Evolutionary conservation across 2,888 invertebrate species (phyloP).

Genomic region (Euclidia mi): DNA sequence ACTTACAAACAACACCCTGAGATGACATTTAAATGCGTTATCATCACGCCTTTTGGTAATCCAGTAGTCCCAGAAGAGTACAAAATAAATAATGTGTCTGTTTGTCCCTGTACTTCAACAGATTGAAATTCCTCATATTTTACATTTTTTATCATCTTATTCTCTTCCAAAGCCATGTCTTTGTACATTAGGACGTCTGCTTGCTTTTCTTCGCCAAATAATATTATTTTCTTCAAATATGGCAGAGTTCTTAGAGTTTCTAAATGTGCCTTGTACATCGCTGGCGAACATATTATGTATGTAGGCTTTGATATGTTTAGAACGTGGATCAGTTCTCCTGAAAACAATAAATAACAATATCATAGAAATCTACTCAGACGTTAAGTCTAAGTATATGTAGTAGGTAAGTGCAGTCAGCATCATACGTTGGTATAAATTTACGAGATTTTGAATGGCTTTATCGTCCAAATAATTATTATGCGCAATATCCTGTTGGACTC

Average conservation of each 20-base stretch:
- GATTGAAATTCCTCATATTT: slow-evolving; percentile 65
- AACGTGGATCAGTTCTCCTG: slow-evolving; percentile 77
- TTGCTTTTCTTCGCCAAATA: slow-evolving; percentile 65
- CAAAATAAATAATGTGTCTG: slow-evolving; percentile 68
- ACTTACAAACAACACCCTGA: slow-evolving; percentile 67
- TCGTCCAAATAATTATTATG: too few relatives aligned
- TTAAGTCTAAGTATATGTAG: too few relatives aligned
- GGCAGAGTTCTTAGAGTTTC: slow-evolving; percentile 56
- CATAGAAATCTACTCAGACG: too few relatives aligned
- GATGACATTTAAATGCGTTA: slow-evolving; percentile 73
- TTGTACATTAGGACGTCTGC: slow-evolving; percentile 61
- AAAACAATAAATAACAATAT: slow-evolving; percentile 31
- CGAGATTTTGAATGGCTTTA: too few relatives aligned
- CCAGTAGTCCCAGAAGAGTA: slow-evolving; percentile 85
- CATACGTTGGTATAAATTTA: too few relatives aligned
- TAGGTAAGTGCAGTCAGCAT: too few relatives aligned
- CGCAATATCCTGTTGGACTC: too few relatives aligned
- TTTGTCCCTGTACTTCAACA: slow-evolving; percentile 67
- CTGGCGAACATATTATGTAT: slow-evolving; percentile 71
- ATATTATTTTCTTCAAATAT: slow-evolving; percentile 64
- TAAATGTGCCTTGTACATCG: slow-evolving; percentile 62
- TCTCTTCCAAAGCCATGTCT: slow-evolving; percentile 59
- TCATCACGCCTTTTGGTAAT: slow-evolving; percentile 79
- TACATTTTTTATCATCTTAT: slow-evolving; percentile 57
- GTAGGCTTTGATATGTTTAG: slow-evolving; percentile 74